Percentiles rank a stretch among this genome's conserved stretches.
phyloP scores from a whole-genome alignment of 2,113 vertebrate genomes.

The Pteropus alecto region DNA sequence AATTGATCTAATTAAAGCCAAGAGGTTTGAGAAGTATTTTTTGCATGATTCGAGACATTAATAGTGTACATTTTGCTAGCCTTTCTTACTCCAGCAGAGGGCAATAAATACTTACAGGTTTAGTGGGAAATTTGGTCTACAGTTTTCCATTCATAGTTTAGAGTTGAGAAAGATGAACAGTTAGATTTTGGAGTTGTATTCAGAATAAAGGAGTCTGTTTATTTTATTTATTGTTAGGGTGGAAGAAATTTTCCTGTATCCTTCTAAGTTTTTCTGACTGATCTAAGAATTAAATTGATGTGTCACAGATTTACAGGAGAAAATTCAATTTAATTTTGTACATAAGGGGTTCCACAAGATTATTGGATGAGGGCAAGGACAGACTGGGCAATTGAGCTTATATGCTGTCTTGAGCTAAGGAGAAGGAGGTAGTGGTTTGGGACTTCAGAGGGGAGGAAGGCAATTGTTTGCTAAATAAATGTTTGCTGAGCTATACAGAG shows the following conservation, averaged over 20 bases:
- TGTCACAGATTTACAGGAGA: not conserved
- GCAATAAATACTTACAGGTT: slow-evolving; percentile 68
- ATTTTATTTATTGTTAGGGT: not conserved
- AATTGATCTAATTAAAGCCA: not conserved
- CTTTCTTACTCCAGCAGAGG: slow-evolving; percentile 73
- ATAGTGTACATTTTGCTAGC: not conserved
- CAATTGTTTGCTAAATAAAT: not conserved
- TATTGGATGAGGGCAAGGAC: not conserved
- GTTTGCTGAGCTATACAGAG: not conserved
- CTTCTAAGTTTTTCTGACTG: not conserved
- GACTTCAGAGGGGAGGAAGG: not conserved
- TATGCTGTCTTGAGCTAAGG: not conserved
- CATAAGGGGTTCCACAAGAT: not conserved
- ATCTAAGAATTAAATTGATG: not conserved
- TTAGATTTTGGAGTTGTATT: not conserved
- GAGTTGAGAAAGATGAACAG: not conserved
- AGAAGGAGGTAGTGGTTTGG: not conserved
- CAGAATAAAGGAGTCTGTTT: not conserved
- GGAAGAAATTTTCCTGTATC: not conserved
- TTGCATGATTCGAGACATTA: not conserved
- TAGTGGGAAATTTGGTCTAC: slow-evolving; percentile 8
- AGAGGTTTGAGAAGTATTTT: slow-evolving; percentile 1
- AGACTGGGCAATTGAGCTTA: not conserved
- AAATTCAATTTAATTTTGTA: not conserved
- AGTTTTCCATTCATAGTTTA: slow-evolving; percentile 27